phyloP scores from a whole-genome alignment of 2,113 vertebrate species.

The Columba janthina region DNA sequence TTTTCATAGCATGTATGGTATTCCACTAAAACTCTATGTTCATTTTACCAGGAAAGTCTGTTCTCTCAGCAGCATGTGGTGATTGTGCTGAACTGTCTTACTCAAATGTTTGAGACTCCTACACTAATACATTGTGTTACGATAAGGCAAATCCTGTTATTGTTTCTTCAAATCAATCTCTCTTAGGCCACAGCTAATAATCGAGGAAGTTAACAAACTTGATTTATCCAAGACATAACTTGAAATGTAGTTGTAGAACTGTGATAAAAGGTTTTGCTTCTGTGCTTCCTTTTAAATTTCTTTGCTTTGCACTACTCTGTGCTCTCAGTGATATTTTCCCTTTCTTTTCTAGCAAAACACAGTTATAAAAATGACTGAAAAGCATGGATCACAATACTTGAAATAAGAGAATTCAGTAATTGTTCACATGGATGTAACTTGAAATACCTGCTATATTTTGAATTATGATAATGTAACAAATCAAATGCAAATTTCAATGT shows the following conservation, averaged over 20 bases:
- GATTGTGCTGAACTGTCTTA: neutral
- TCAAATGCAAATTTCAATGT: neutral
- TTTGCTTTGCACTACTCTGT: neutral
- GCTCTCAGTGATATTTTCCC: neutral
- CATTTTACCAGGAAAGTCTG: neutral
- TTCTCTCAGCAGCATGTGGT: neutral
- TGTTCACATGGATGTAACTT: neutral
- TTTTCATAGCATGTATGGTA: neutral
- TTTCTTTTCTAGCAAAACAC: neutral
- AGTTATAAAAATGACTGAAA: neutral
- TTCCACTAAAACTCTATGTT: neutral
- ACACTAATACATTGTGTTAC: neutral
- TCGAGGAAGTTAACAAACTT: neutral
- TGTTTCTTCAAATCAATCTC: conserved; percentile 1
- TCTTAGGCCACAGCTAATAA: neutral
- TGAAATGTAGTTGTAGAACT: neutral
- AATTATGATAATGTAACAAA: neutral
- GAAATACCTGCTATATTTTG: neutral
- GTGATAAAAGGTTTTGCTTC: neutral
- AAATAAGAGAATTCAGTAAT: neutral
- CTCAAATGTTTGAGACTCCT: neutral
- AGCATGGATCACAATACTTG: neutral
- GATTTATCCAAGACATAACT: neutral
- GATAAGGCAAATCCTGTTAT: neutral
- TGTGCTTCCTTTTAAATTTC: neutral